Conservation (phyloP, 1,140 invertebrate genomes). For the Temnothorax longispinosus region DNA sequence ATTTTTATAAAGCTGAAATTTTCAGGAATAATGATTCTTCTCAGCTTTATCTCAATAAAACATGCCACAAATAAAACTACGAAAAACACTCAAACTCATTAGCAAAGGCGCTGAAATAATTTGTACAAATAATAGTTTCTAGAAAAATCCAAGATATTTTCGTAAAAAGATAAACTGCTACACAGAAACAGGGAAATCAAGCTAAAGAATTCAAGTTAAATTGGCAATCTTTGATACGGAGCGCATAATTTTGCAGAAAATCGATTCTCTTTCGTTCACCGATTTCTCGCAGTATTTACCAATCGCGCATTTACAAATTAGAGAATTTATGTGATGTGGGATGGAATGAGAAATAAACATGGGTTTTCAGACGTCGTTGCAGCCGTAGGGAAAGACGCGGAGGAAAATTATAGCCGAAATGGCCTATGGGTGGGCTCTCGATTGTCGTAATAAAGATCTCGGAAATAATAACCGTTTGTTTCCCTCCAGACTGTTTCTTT, state of each 20-base stretch:
- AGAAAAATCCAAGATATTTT: neutral
- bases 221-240: neutral
- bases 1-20: neutral
- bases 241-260: neutral
- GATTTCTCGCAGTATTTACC: neutral
- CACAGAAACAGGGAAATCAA: neutral
- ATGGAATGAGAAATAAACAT: conserved; percentile 15
- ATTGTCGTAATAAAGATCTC: conserved; percentile 56
- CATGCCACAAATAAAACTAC: neutral
- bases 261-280: neutral
- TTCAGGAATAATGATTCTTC: neutral
- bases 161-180: neutral
- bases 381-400: conserved; percentile 16
- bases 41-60: neutral
- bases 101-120: neutral
- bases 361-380: conserved; percentile 17
- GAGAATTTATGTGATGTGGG: conserved; percentile 1
- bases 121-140: neutral
- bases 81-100: neutral
- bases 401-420: conserved; percentile 47
- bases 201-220: neutral
- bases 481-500: neutral
- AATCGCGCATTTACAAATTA: conserved; percentile 6
- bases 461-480: conserved; percentile 39
- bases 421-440: conserved; percentile 20